Evolutionary conservation across 2,797 vertebrate species (phyloP).

Genomic region (Rhinoraja longicauda): DNA sequence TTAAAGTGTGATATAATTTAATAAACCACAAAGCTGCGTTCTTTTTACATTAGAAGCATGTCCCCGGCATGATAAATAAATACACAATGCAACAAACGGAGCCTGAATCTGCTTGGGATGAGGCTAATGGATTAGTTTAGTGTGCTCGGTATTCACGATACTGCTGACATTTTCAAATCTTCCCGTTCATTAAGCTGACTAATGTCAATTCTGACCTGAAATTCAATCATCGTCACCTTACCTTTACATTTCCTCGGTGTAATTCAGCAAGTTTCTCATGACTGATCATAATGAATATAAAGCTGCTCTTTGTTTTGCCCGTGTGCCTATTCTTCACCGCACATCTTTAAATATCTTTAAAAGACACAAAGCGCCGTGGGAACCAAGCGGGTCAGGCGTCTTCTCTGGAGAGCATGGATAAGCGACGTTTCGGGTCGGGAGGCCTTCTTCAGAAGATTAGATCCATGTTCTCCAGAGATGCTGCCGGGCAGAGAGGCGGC

Average conservation of each 20-base stretch:
- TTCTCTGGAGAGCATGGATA: no score
- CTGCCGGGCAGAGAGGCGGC: no score
- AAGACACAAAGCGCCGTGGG: no score
- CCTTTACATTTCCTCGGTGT: neutral
- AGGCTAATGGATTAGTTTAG: neutral
- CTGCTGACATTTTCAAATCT: slow-evolving; percentile 5
- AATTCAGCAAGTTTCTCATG: slow-evolving; percentile 17
- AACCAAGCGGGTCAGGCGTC: no score
- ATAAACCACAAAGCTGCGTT: neutral
- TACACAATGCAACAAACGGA: neutral
- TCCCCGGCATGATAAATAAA: neutral
- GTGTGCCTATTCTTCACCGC: neutral
- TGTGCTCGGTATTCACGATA: neutral
- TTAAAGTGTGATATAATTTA: neutral
- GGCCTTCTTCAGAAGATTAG: no score
- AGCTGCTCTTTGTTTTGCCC: neutral
- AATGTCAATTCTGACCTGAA: slow-evolving; percentile 33
- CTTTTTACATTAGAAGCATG: neutral
- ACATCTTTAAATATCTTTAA: neutral
- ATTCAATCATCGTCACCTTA: neutral
- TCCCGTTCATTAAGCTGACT: slow-evolving; percentile 30
- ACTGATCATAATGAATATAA: slow-evolving; percentile 15
- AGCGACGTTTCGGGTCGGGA: no score
- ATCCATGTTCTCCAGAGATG: no score
- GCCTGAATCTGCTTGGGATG: neutral